Evolutionary conservation across 2,797 vertebrate species (phyloP).

Genomic region (Rhyacichthys aspro): DNA sequence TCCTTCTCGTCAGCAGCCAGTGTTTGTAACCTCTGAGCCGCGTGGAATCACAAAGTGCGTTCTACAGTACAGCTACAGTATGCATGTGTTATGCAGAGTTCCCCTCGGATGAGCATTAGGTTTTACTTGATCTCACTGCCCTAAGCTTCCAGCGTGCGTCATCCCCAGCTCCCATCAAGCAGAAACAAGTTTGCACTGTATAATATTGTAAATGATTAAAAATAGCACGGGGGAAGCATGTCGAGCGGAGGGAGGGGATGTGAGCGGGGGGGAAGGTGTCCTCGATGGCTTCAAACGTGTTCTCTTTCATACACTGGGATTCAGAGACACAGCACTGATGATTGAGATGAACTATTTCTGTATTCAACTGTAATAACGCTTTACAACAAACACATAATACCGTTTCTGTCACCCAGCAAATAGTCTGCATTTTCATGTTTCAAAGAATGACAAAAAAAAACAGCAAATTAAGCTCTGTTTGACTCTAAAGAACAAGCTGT

Average conservation of each 20-base stretch:
- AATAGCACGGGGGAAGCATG: conserved; percentile 51
- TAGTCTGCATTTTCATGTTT: too few relatives aligned
- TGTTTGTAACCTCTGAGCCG: conserved; percentile 32
- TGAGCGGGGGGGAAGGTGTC: conserved; percentile 18
- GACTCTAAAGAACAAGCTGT: too few relatives aligned
- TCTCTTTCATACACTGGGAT: conserved; percentile 33
- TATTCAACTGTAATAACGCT: too few relatives aligned
- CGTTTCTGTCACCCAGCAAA: too few relatives aligned
- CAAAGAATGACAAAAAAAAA: too few relatives aligned
- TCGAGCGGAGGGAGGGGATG: neutral
- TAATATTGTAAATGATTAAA: conserved; percentile 71
- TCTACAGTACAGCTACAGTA: conserved; percentile 55
- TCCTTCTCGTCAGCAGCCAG: conserved; percentile 27
- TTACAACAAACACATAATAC: too few relatives aligned
- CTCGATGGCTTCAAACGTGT: conserved; percentile 31
- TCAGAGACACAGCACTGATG: too few relatives aligned
- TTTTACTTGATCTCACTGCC: conserved; percentile 73
- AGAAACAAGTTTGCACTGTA: conserved; percentile 66
- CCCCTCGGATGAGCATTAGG: conserved; percentile 69
- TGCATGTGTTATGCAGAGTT: conserved; percentile 62
- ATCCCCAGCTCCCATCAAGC: conserved; percentile 59
- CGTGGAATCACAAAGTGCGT: conserved; percentile 25
- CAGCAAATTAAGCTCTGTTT: too few relatives aligned
- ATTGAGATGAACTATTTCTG: too few relatives aligned
- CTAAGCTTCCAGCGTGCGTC: conserved; percentile 63